These are phyloP conservation scores for Chaetorhynchus papuensis DNA, from an alignment of 2,113 vertebrate genomes.

Conservation along the genomic window DNA sequence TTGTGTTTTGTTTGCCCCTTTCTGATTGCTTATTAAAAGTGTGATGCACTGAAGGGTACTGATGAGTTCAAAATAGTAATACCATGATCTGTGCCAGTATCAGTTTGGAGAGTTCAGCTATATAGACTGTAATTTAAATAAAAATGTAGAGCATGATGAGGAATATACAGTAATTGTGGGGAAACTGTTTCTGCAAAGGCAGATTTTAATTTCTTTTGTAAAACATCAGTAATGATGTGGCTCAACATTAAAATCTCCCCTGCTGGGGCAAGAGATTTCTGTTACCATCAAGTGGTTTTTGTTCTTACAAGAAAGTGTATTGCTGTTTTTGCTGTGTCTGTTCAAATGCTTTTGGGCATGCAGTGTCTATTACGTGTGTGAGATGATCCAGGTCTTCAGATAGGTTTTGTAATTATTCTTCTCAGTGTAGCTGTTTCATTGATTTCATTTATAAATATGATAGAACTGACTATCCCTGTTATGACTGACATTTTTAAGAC, in stretches of 20 bases:
- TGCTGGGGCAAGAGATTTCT: neutral
- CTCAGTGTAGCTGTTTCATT: neutral
- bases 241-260: neutral
- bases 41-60: neutral
- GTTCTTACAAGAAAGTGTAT: neutral
- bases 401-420: neutral
- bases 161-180: neutral
- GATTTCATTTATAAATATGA: neutral
- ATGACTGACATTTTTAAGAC: neutral
- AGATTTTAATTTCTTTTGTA: neutral
- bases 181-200: neutral
- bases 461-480: neutral
- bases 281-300: neutral
- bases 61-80: neutral
- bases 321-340: neutral
- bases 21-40: neutral
- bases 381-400: neutral
- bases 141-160: neutral
- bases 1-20: neutral
- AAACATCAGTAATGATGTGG: fast-evolving
- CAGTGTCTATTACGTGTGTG: neutral
- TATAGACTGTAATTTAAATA: neutral
- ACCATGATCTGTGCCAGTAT: neutral
- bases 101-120: neutral
- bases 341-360: neutral